Base-by-base conservation (phyloP, 1,140 invertebrate genomes). In the Megathymus violae region DNA sequence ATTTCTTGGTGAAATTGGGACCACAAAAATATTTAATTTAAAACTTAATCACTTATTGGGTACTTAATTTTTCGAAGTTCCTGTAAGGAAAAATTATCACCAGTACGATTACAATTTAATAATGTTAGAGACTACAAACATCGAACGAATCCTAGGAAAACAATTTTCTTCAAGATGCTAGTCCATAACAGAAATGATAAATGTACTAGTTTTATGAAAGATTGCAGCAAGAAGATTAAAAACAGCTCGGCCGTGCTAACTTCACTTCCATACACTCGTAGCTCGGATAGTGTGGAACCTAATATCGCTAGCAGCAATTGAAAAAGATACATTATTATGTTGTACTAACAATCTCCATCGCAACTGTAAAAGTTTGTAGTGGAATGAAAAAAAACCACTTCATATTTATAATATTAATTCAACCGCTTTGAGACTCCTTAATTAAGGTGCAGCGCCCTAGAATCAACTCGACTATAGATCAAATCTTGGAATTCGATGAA, bases 161-260 rank as follows among this genome's bases (percentile, higher is more conserved):
- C 27, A 31, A 31, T 31, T 31, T 31, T 9, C 4, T 31, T 31
- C 27, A 31, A 31, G 27, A 31, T 31, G 27, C 7, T 31, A 31
- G 27, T 31, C 27, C 27, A 31, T 4, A 31, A 7, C 27, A 31
- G 19, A 34, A 1, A 52, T 43, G 40, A 43, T 54, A 54, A 56
- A 56, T 56, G 38, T 56, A 41, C 13, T 19, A 25, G 17, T 54
- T 22, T 10, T 41, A 43, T 43, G 43, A 44, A 44, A 44, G n/a
- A 56, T 44, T 31, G 52, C 16, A 31, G 52, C 10, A 43, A 34
- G 25, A 27, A 56, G 52, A 56, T 56, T 56, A 56, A 56, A 56
- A 56, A 56, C 25, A 44, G 52, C 52, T 56, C 40, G 31, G 40
- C 27, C 40, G 40, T 44, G 14, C 40, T 44, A 43, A 41, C 13